Evolutionary conservation across 2,797 vertebrate species (phyloP), one percentile per base, ranked within the genome.

Genomic region (Spinibarbus caldwelli): DNA sequence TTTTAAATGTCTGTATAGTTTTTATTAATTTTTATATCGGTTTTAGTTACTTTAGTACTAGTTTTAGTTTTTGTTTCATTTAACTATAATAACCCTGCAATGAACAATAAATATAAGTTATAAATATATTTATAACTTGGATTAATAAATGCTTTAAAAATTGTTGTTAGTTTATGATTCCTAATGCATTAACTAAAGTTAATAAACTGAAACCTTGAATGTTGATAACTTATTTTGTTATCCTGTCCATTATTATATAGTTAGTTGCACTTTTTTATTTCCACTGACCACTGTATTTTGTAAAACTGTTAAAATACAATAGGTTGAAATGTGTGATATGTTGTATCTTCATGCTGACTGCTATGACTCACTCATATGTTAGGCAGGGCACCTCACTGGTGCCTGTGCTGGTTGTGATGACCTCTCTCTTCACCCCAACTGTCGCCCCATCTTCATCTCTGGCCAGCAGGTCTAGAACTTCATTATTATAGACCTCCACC

Each of bases 401-500:
- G 12, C 95, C 95, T 12, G 93, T 94, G 88, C 91, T 94, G 52
- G 94, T 95, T 34, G 95, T 96, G 87, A 95, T 88, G 62, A 94
- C 92, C 3, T 96, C 96, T 8, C 93, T 87, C 85, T 92, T 95
- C 87, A 92, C 21, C 0, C 94, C 90, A 6, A 64, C 82, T 0
- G 66, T 72, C 26, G 59, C 92, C 14, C 94, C 91, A 68, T 78
- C 90, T 72, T 90, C 89, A 17, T 96, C 95, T 90, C 89, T 94
- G 81, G 95, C 94, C 92, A 98, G 92, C 86, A 97, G 96, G 92
- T 97, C 97, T 84, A 96, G 93, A 87, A 96, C 89, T 71, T 96
- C 95, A 7, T 97, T 97, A 91, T 97, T 97, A 89, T 97, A 96
- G 68, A 97, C 95, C 91, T 97, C 96, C 88, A 96, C 89, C 83